Evolutionary conservation across 2,797 vertebrate species (phyloP), one percentile per base, ranked within the genome.

Genomic region (Podarcis lilfordi): DNA sequence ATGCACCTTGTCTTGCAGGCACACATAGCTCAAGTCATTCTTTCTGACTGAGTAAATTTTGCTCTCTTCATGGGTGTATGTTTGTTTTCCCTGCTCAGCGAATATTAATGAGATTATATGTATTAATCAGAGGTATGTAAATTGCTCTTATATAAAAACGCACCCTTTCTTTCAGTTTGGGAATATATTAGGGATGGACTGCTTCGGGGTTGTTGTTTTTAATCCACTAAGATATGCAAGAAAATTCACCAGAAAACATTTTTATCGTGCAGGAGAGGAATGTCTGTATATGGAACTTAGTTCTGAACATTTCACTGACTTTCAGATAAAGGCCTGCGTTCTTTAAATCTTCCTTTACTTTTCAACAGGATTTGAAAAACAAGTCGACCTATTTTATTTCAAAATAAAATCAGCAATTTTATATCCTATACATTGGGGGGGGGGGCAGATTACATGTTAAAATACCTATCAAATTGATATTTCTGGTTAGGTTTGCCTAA

Each of bases 271-370:
- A 2, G 77, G 91, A 85, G 87, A 90, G 27, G 91, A 75, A 7
- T 64, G 17, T 75, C 84, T n/a, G 92, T 92, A 76, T 92, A 0
- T 88, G 90, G 93, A 66, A 90, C 59, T 89, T 91, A 59, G 7
- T 89, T 93, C 76, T 93, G 86, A 92, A 90, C 78, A 75, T 43
- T 27, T 43, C 27, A 27, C 23, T 45, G 23, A 27, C 7, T 35
- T 75, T 23, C 61, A 23, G 7, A 64, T 64, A 23, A 64, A 64
- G 2, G 2, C 21, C 5, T 64, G 61, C 2, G 2, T 64, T 64
- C 21, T 64, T 64, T 5, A 64, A 64, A 64, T 64, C 61, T 64
- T 7, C 21, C 17, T 64, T 64, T 64, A 15, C 50, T 55, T 55
- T 55, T 55, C 50, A 64, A 64, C 6, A 64, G 61, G 61, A 23